These are phyloP conservation scores for Onychostoma macrolepis DNA, from an alignment of 2,113 vertebrate species.

Conservation along the genomic window DNA sequence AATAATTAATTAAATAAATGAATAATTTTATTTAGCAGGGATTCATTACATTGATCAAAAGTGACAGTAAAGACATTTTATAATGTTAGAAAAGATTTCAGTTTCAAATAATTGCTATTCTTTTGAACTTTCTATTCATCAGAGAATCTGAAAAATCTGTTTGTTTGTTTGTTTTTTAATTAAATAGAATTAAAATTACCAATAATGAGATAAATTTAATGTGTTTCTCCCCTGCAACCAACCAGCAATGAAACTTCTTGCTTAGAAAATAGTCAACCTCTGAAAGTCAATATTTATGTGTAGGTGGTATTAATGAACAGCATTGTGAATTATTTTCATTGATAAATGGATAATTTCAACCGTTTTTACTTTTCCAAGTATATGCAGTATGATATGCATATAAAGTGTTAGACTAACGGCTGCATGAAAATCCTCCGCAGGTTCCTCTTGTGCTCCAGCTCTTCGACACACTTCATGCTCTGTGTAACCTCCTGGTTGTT, in stretches of 20 bases:
- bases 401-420: neutral
- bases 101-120: neutral
- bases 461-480: slow-evolving; percentile 97
- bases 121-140: no score
- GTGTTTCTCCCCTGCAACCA: neutral
- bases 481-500: slow-evolving; percentile 98
- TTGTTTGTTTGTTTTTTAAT: no score
- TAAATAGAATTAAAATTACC: no score
- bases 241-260: neutral
- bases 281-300: neutral
- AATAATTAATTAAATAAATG: neutral
- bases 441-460: slow-evolving; percentile 95
- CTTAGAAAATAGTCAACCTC: neutral
- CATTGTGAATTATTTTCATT: neutral
- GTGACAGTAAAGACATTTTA: no score
- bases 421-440: slow-evolving; percentile 68
- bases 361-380: neutral
- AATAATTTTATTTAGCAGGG: neutral
- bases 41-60: neutral
- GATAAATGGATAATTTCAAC: neutral
- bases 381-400: no score
- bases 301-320: neutral
- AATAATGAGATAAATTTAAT: neutral
- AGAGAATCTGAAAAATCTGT: neutral
- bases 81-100: neutral